Base-by-base conservation (phyloP, 2,888 invertebrate species). In the Sarcophaga caerulescens region DNA sequence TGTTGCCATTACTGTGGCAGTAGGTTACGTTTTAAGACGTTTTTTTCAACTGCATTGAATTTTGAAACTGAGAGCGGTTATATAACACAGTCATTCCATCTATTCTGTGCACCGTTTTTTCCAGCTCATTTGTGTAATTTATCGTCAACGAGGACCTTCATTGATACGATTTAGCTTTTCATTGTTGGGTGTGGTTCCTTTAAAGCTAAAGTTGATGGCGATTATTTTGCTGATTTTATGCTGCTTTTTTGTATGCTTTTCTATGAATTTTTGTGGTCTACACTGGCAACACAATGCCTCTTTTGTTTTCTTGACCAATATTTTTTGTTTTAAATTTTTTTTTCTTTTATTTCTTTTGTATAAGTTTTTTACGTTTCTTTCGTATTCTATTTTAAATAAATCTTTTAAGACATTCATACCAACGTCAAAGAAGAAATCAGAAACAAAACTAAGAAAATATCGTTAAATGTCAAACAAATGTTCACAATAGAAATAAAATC, bases 111-210 rank as follows among this genome's bases (percentile, higher is more conserved):
- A 35, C 35, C 8, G 3, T 35, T 35, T 35, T 35, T 35, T 35
- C 10, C 57, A 14, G 14, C 52, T 47, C 65, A 47, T 52, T 81
- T 65, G 44, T 73, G 60, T 73, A 70, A 60, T 60, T 80, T 84
- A 75, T 80, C 69, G 69, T 68, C 73, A 69, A 19, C 44, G 21
- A 47, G 70, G 73, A 74, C 84, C 75, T 75, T 77, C 75, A 71
- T 60, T 76, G 84, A 66, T 76, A 76, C 17, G 44, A 68, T 47
- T 69, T 2, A 11, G n/a, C n/a, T 73, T 52, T 57, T 44, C 77
- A 66, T 77, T 81, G 81, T 77, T 85, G 81, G 81, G 85, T 81
- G 81, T 78, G 85, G 85, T 62, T 69, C 47, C 60, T 73, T 77
- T 66, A 60, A 66, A 77, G 25, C 47, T 52, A 52, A 35, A 44